phyloP scores from a whole-genome alignment of 2,888 invertebrate species.

The Ochropacha duplaris region DNA sequence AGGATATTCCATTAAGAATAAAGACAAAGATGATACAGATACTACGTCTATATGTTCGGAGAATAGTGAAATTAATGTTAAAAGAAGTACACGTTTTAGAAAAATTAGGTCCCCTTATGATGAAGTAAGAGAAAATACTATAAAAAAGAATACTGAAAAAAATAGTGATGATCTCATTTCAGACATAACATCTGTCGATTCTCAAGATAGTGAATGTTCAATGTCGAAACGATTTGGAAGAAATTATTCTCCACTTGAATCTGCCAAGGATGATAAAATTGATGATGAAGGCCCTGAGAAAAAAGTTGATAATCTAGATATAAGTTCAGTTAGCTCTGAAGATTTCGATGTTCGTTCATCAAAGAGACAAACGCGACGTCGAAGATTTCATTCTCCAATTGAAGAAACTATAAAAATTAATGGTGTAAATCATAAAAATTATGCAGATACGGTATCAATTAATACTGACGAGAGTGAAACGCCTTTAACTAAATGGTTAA shows the following conservation, averaged over 20 bases:
- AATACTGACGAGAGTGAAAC: slow-evolving; percentile 44
- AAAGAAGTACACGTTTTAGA: slow-evolving; percentile 1
- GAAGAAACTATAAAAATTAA: not conserved
- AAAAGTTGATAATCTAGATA: not conserved
- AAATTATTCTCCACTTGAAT: not conserved
- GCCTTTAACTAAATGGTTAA: slow-evolving; percentile 37
- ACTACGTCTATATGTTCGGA: slow-evolving; percentile 11
- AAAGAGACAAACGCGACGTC: slow-evolving; percentile 40
- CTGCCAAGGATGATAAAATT: not conserved
- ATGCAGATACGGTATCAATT: slow-evolving; percentile 28
- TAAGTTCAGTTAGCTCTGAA: slow-evolving; percentile 32
- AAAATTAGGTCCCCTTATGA: not conserved
- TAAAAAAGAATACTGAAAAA: not conserved
- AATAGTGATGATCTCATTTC: not conserved
- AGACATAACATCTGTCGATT: not conserved
- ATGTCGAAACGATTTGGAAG: not conserved
- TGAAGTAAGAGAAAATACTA: not conserved
- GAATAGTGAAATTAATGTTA: slow-evolving; percentile 10
- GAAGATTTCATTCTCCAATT: slow-evolving; percentile 7
- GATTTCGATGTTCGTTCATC: slow-evolving; percentile 36
- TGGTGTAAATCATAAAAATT: not conserved
- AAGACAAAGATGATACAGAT: slow-evolving; percentile 7
- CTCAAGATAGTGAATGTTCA: not conserved
- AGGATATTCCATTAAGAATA: slow-evolving; percentile 3
- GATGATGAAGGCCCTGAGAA: not conserved